Evolutionary conservation across 2,797 vertebrate genomes (phyloP).

Genomic region (Pyrocephalus nanus): DNA sequence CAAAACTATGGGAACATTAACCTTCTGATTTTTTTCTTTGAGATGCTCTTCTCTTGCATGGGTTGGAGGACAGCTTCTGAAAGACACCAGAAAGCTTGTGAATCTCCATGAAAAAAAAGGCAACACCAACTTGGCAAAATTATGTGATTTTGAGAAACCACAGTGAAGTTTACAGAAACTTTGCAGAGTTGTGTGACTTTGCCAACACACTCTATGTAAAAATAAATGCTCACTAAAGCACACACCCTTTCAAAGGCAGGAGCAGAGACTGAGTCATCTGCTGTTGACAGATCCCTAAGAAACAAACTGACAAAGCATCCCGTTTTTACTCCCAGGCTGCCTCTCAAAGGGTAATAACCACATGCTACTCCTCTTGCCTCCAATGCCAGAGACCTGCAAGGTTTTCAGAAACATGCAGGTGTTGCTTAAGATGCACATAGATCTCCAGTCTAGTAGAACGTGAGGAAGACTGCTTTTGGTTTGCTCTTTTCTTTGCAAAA

Average conservation of each 20-base stretch:
- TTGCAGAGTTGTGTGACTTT: neutral
- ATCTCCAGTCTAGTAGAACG: neutral
- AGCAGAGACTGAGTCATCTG: neutral
- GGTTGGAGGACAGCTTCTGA: neutral
- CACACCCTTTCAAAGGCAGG: neutral
- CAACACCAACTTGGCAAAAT: neutral
- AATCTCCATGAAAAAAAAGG: neutral
- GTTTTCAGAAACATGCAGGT: neutral
- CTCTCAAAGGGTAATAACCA: neutral
- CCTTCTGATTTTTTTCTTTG: neutral
- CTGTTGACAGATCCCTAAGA: neutral
- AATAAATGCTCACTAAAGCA: neutral
- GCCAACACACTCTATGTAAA: neutral
- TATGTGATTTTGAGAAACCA: neutral
- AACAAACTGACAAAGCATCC: neutral
- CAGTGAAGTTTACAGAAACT: neutral
- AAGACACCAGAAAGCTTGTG: neutral
- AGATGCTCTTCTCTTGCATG: neutral
- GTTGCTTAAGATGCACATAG: neutral
- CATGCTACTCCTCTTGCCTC: neutral
- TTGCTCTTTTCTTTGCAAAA: neutral
- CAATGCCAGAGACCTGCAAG: neutral
- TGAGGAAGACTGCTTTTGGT: fast-evolving
- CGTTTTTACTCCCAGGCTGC: fast-evolving
- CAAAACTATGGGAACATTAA: neutral